These are phyloP conservation scores for Papilio elwesi DNA, from an alignment of 2,888 invertebrate species.

Conservation along the genomic window DNA sequence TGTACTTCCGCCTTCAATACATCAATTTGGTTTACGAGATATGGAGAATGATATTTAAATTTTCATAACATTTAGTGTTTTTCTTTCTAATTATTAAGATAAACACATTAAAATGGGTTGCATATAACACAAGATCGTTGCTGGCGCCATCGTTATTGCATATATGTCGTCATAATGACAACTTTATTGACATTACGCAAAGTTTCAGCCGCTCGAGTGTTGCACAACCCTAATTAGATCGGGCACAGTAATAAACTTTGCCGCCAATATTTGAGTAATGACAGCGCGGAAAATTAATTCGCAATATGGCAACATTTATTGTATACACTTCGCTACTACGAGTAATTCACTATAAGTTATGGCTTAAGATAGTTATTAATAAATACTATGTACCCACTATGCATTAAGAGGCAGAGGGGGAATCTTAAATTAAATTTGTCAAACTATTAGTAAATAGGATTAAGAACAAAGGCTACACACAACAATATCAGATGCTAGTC, in stretches of 20 bases:
- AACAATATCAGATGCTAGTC: no score
- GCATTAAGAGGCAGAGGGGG: not conserved
- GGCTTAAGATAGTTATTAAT: not conserved
- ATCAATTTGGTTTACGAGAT: no score
- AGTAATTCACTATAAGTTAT: constrained; percentile 16
- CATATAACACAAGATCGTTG: constrained; percentile 13
- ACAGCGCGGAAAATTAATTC: constrained; percentile 37
- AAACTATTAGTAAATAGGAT: not conserved
- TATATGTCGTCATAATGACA: constrained; percentile 37
- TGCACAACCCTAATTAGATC: constrained; percentile 40
- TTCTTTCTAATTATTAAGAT: not conserved
- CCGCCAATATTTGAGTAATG: constrained; percentile 40
- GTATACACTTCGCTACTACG: constrained; percentile 8
- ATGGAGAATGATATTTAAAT: no score
- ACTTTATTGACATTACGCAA: constrained; percentile 40
- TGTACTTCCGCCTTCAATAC: no score
- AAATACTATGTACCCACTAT: not conserved
- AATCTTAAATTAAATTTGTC: not conserved
- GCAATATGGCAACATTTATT: constrained; percentile 23
- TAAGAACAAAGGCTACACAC: no score
- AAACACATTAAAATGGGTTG: not conserved
- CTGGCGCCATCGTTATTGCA: constrained; percentile 4
- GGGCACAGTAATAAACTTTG: constrained; percentile 36
- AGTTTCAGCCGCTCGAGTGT: constrained; percentile 34
- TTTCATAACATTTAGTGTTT: no score